Conservation (phyloP, 2,888 invertebrate species). For the Ennomos erosarius region DNA sequence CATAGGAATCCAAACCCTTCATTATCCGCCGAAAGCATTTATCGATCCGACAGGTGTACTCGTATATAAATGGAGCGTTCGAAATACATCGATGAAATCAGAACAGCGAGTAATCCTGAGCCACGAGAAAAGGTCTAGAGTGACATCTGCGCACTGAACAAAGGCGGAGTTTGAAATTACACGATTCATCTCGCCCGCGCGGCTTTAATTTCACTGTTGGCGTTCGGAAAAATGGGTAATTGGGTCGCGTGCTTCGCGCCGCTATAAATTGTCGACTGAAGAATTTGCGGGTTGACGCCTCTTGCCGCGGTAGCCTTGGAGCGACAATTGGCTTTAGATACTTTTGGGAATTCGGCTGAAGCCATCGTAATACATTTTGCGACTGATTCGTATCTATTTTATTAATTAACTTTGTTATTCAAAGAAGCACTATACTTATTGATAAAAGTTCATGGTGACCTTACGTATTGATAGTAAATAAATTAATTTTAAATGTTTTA, state of each 20-base stretch:
- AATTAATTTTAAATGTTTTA: no score
- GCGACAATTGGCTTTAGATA: conserved; percentile 1
- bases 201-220: conserved; percentile 69
- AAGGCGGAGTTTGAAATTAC: conserved; percentile 74
- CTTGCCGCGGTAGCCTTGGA: neutral
- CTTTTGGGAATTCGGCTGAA: neutral
- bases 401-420: no score
- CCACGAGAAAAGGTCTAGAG: conserved; percentile 52
- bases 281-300: conserved; percentile 2
- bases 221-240: conserved; percentile 69
- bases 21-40: conserved; percentile 26
- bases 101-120: conserved; percentile 47
- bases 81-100: conserved; percentile 49
- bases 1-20: conserved; percentile 11
- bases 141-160: conserved; percentile 63
- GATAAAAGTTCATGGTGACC: no score
- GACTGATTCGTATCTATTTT: no score
- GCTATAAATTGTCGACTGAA: conserved; percentile 43
- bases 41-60: conserved; percentile 17
- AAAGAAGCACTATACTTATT: no score
- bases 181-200: conserved; percentile 65
- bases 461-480: no score
- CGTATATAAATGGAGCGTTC: conserved; percentile 20
- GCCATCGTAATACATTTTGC: no score
- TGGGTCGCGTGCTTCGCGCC: conserved; percentile 56